Evolutionary conservation across 2,113 vertebrate genomes (phyloP).

Genomic region (Nothocercus julius): DNA sequence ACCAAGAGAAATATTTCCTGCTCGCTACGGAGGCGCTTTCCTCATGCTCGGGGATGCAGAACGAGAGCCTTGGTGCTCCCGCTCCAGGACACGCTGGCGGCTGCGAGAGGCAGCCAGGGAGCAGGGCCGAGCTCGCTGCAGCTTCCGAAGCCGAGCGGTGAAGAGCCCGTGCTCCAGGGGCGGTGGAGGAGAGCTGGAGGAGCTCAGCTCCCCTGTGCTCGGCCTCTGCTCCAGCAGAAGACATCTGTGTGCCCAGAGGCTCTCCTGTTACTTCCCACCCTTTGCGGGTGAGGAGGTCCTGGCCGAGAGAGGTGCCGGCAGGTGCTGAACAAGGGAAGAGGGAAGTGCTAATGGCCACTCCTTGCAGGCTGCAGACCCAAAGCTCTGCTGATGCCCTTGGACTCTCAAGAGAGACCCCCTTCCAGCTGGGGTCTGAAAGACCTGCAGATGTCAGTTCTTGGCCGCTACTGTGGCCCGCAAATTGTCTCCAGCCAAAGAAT

Average conservation of each 20-base stretch:
- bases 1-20: conserved; percentile 32
- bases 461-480: not conserved
- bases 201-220: conserved; percentile 27
- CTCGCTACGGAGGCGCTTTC: conserved; percentile 25
- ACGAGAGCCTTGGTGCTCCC: conserved; percentile 52
- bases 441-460: not conserved
- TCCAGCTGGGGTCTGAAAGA: not conserved
- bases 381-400: fast-evolving
- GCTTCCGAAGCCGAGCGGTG: not conserved
- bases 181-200: not conserved
- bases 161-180: not conserved
- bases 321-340: not conserved
- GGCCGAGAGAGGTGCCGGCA: not conserved
- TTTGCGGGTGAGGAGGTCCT: not conserved
- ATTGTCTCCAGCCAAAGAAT: not conserved
- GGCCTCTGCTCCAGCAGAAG: not conserved
- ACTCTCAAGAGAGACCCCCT: too few species aligned
- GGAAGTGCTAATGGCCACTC: not conserved
- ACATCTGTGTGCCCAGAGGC: not conserved
- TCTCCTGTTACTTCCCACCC: not conserved
- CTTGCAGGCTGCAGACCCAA: not conserved
- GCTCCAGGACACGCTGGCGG: conserved; percentile 15
- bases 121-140: not conserved
- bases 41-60: conserved; percentile 8
- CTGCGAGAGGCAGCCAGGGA: not conserved